phyloP scores from a whole-genome alignment of 1,140 invertebrate species.

The Scaptodrosophila lebanonensis region DNA sequence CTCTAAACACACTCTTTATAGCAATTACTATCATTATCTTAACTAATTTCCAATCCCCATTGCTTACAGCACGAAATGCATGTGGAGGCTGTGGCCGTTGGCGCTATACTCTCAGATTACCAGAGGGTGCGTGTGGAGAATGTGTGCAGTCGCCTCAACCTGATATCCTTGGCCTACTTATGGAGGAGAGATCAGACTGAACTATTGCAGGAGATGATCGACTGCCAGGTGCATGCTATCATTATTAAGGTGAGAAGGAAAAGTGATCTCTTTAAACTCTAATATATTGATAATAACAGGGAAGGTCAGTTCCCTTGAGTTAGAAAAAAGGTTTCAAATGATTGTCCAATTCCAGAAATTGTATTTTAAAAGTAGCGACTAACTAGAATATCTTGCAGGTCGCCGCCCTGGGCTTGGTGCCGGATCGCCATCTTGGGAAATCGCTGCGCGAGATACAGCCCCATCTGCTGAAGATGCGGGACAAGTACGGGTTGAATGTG shows the following conservation, averaged over 20 bases:
- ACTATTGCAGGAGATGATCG: conserved; percentile 98
- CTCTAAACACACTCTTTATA: no score
- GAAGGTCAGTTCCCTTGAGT: no score
- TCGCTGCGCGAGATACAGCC: conserved; percentile 90
- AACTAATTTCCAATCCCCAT: not conserved
- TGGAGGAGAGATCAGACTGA: conserved; percentile 96
- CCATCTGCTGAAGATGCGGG: conserved; percentile 91
- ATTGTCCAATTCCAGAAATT: not conserved
- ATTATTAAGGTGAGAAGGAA: conserved; percentile 87
- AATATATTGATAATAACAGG: no score
- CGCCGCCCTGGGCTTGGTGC: conserved; percentile 92
- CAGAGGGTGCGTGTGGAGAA: conserved; percentile 98
- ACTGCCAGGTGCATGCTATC: conserved; percentile 93
- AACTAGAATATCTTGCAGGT: no score
- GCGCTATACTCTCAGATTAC: conserved; percentile 98
- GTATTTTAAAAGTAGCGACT: conserved; percentile 52
- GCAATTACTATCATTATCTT: no score
- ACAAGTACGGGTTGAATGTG: conserved; percentile 97
- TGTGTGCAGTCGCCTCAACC: conserved; percentile 94
- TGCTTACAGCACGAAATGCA: conserved; percentile 84
- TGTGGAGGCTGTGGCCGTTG: conserved; percentile 95
- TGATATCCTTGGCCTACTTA: conserved; percentile 93
- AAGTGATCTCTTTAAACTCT: not conserved
- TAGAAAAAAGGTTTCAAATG: no score
- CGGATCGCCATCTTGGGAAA: conserved; percentile 91